Evolutionary conservation across 2,888 invertebrate species (phyloP).

Genomic region (Drosophila nigricruria): DNA sequence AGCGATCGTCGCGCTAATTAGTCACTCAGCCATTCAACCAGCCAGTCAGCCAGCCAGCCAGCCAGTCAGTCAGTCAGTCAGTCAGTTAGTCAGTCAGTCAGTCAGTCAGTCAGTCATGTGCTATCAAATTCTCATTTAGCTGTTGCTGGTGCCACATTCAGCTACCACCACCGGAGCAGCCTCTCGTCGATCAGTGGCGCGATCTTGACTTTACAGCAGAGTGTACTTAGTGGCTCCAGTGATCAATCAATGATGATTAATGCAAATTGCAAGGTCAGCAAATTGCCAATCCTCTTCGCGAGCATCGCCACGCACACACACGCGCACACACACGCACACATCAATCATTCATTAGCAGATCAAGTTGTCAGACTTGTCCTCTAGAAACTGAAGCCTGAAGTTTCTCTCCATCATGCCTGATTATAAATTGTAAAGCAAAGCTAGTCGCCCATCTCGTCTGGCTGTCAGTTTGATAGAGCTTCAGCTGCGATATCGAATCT

Average conservation of each 20-base stretch:
- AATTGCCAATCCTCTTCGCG: slow-evolving; percentile 39
- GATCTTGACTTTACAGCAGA: slow-evolving; percentile 36
- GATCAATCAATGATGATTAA: slow-evolving; percentile 82
- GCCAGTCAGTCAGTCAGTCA: slow-evolving; percentile 16
- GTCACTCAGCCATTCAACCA: slow-evolving; percentile 64
- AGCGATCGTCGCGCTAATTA: slow-evolving; percentile 76
- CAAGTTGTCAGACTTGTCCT: slow-evolving; percentile 71
- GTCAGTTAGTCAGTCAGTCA: slow-evolving; percentile 17
- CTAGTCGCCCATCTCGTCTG: slow-evolving; percentile 19
- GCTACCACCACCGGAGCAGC: slow-evolving; percentile 55
- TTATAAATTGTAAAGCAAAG: slow-evolving; percentile 57
- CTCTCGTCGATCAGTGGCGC: slow-evolving; percentile 52
- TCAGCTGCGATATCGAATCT: slow-evolving; percentile 28
- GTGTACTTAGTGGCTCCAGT: slow-evolving; percentile 73
- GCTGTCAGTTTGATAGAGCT: slow-evolving; percentile 50
- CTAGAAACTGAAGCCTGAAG: slow-evolving; percentile 24
- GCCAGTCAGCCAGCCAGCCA: slow-evolving; percentile 14
- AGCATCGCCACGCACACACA: slow-evolving; percentile 60
- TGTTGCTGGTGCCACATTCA: slow-evolving; percentile 28
- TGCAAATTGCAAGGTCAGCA: slow-evolving; percentile 81
- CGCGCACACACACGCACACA: slow-evolving; percentile 72
- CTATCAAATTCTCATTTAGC: slow-evolving; percentile 36
- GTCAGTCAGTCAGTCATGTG: slow-evolving; percentile 23
- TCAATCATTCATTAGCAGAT: slow-evolving; percentile 82
- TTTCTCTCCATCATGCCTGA: slow-evolving; percentile 38